These are phyloP conservation scores for Eulemur albifrons DNA, from an alignment of 2,797 vertebrate genomes.

Conservation along the genomic window DNA sequence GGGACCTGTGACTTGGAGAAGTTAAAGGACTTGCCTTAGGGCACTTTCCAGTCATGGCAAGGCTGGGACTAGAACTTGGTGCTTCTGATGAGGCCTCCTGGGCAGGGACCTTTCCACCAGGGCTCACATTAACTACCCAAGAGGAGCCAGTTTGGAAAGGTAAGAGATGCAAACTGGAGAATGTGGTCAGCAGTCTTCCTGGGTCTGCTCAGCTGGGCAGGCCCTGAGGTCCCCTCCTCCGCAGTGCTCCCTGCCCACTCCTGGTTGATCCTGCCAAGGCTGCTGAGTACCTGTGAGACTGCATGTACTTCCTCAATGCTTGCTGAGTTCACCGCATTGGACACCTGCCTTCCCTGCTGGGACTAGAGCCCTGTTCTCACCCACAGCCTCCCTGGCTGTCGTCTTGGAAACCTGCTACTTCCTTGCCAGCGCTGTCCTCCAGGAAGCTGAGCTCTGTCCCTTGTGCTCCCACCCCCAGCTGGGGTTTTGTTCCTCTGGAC, in stretches of 20 bases:
- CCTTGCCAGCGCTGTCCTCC: neutral
- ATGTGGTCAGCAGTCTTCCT: neutral
- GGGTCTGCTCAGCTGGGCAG: neutral
- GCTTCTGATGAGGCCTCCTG: neutral
- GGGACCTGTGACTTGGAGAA: neutral
- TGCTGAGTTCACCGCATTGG: neutral
- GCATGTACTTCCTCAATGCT: rapidly evolving
- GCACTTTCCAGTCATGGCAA: neutral
- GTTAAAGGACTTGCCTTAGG: neutral
- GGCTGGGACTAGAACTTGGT: neutral
- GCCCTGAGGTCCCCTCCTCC: neutral
- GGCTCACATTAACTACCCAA: neutral
- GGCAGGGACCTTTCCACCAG: neutral
- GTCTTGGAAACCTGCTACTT: neutral
- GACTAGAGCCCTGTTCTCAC: neutral
- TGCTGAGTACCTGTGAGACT: rapidly evolving
- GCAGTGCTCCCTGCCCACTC: neutral
- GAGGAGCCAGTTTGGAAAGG: neutral
- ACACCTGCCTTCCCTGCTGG: neutral
- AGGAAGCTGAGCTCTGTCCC: neutral
- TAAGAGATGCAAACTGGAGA: neutral
- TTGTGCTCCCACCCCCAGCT: neutral
- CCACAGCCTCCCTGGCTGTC: neutral
- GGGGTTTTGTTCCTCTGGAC: neutral
- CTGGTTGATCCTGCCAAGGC: neutral